Evolutionary conservation across 2,113 vertebrate species (phyloP).

Genomic region (Entomyzon cyanotis): DNA sequence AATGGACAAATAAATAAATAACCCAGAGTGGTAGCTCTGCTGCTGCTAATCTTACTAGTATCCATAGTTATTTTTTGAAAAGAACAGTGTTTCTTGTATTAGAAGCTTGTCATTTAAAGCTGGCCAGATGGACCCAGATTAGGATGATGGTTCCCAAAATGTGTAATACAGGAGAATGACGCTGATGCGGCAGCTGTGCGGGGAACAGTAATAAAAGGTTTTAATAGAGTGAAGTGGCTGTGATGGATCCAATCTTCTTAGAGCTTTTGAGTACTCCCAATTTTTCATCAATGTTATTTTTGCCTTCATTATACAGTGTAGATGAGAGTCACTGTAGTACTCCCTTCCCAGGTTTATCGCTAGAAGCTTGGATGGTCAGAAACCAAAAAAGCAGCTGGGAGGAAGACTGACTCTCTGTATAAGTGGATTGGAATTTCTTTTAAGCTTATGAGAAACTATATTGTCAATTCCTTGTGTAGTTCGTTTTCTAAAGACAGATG

Average conservation of each 20-base stretch:
- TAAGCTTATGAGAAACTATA: not conserved
- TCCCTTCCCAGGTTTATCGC: not conserved
- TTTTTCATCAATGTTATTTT: not conserved
- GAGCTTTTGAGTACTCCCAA: not conserved
- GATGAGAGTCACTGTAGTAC: no score
- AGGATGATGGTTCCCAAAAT: not conserved
- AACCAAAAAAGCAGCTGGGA: not conserved
- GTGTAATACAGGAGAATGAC: not conserved
- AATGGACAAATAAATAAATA: not conserved
- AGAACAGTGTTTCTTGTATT: fast-evolving
- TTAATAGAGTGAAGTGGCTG: not conserved
- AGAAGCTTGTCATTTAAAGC: not conserved
- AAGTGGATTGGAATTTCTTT: not conserved
- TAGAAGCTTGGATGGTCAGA: not conserved
- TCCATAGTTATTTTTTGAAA: not conserved
- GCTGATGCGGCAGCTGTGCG: not conserved
- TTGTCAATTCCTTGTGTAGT: not conserved
- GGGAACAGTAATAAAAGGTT: not conserved
- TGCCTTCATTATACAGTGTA: not conserved
- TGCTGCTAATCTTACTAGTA: not conserved
- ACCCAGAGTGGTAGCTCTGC: not conserved
- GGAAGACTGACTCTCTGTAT: not conserved
- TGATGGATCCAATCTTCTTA: not conserved
- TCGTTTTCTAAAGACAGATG: not conserved
- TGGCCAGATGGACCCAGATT: not conserved